Evolutionary conservation across 1,140 invertebrate species (phyloP).

Genomic region (Pseudomyrmex dendroicus): DNA sequence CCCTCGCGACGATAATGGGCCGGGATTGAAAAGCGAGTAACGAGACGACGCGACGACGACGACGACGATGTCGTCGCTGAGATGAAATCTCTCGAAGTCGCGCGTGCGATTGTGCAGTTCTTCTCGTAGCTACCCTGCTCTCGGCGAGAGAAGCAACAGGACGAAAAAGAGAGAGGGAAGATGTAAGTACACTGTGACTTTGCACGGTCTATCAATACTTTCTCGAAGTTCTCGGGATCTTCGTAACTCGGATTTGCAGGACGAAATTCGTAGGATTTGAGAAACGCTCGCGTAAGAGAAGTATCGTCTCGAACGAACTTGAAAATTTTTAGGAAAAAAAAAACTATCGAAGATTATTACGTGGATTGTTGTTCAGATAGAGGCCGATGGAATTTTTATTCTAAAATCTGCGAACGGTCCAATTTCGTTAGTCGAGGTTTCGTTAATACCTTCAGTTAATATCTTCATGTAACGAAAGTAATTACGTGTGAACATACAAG

Average conservation of each 20-base stretch:
- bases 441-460: too few species aligned
- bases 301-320: too few species aligned
- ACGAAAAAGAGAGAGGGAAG: background rate
- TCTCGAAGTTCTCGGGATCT: background rate
- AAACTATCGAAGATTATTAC: too few species aligned
- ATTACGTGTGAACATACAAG: too few species aligned
- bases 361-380: too few species aligned
- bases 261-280: background rate
- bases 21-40: constrained; percentile 20
- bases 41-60: background rate
- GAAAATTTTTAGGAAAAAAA: too few species aligned
- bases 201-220: constrained; percentile 6
- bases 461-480: too few species aligned
- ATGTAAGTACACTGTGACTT: background rate
- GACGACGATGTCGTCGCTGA: background rate
- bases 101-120: background rate
- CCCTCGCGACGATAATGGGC: constrained; percentile 4
- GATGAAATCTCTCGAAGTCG: constrained; percentile 12
- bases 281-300: background rate
- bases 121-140: background rate
- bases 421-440: too few species aligned
- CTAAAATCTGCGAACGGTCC: too few species aligned
- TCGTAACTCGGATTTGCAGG: background rate
- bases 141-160: background rate
- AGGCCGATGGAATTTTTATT: too few species aligned